Percentiles rank a stretch among this genome's conserved stretches.
phyloP scores from a whole-genome alignment of 2,888 invertebrate genomes.

The Priocnemis perturbator region DNA sequence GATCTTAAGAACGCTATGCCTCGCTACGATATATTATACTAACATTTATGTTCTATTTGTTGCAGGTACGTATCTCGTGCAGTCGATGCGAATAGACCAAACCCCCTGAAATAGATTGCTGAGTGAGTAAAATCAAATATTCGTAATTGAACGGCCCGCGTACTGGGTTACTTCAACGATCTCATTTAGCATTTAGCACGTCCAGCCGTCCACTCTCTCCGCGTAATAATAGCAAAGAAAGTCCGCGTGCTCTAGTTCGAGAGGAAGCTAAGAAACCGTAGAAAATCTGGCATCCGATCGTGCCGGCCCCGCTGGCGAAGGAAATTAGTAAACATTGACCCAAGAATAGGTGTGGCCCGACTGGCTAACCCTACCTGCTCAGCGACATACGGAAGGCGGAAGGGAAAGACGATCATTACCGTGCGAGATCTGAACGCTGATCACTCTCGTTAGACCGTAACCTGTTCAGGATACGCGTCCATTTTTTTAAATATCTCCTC shows the following conservation, averaged over 20 bases:
- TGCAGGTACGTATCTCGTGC: too few relatives aligned
- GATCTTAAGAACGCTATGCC: too few relatives aligned
- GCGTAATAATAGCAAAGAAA: background rate
- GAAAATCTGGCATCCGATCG: constrained; percentile 30
- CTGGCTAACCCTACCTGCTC: constrained; percentile 19
- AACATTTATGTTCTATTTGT: too few relatives aligned
- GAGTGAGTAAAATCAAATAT: too few relatives aligned
- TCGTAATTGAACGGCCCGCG: too few relatives aligned
- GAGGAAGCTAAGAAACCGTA: constrained; percentile 27
- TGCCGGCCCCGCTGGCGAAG: background rate
- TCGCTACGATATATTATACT: too few relatives aligned
- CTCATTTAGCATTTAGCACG: too few relatives aligned
- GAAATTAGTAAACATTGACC: constrained; percentile 16
- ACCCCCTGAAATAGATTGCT: too few relatives aligned
- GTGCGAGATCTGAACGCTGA: constrained; percentile 28
- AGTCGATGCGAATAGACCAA: too few relatives aligned
- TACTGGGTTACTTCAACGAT: too few relatives aligned
- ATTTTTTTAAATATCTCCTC: constrained; percentile 29
- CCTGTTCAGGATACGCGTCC: constrained; percentile 50
- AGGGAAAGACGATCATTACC: constrained; percentile 22
- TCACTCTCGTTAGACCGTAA: constrained; percentile 33
- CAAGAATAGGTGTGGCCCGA: constrained; percentile 6
- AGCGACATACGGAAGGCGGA: constrained; percentile 50
- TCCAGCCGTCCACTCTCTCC: too few relatives aligned
- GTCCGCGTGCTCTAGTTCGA: constrained; percentile 17